phyloP scores from a whole-genome alignment of 2,113 vertebrate genomes.

The Poeciliopsis prolifica region DNA sequence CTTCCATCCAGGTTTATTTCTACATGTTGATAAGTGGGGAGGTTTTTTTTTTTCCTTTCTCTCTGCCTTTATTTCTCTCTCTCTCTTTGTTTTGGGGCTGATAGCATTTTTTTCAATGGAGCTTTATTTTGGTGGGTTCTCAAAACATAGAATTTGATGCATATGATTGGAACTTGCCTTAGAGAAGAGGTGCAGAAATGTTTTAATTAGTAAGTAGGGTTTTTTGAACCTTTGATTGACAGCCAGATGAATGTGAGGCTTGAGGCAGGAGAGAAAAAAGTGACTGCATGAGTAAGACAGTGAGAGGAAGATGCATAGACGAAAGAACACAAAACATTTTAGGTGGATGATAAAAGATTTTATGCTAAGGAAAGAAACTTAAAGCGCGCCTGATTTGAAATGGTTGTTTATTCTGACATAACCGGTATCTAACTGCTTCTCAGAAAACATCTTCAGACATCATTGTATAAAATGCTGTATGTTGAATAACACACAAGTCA shows the following conservation, averaged over 20 bases:
- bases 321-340: constrained; percentile 15
- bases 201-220: constrained; percentile 47
- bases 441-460: not conserved
- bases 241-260: constrained; percentile 54
- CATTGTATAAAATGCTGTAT: not conserved
- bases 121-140: constrained; percentile 29
- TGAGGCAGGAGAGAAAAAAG: constrained; percentile 30
- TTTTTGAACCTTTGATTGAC: constrained; percentile 56
- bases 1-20: constrained; percentile 44
- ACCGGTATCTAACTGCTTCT: not conserved
- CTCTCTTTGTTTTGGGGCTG: constrained; percentile 21
- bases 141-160: constrained; percentile 44
- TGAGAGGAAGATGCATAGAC: not conserved
- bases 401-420: not conserved
- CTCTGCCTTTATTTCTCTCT: not conserved
- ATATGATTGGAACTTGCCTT: constrained; percentile 49
- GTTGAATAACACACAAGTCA: not conserved
- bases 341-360: constrained; percentile 22
- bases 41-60: not conserved
- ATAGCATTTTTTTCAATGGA: constrained; percentile 32
- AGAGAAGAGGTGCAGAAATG: constrained; percentile 49
- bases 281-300: constrained; percentile 13
- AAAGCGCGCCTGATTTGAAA: not conserved
- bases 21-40: constrained; percentile 43
- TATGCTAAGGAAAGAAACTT: constrained; percentile 19